A percentile compares a stretch with the other conserved stretches of the same genome.
Evolutionary conservation across 2,797 vertebrate genomes (phyloP).

Genomic region (Florisuga fusca): DNA sequence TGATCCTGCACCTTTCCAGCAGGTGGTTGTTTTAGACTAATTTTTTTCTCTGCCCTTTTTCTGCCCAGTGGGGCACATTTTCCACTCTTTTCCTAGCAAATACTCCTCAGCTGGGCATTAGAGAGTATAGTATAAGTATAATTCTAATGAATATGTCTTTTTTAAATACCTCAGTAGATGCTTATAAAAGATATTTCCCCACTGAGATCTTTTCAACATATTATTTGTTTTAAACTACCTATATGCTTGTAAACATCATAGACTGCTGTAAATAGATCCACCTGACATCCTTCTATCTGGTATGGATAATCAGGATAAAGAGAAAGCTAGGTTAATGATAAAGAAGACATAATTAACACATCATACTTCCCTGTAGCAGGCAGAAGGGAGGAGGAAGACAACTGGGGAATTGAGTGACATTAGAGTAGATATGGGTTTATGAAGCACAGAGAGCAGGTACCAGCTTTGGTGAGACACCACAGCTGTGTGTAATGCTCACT

Average conservation of each 20-base stretch:
- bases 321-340: constrained; percentile 31
- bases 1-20: neutral
- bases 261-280: constrained; percentile 37
- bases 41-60: neutral
- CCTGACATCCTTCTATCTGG: neutral
- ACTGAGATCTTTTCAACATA: neutral
- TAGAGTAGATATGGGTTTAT: neutral
- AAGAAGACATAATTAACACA: constrained; percentile 58
- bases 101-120: neutral
- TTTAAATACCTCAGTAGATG: neutral
- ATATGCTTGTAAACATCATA: constrained; percentile 15
- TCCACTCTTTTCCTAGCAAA: neutral
- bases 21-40: neutral
- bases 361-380: neutral
- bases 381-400: neutral
- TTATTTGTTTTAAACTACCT: constrained; percentile 19
- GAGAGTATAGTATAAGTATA: neutral
- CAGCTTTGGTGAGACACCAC: neutral
- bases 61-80: neutral
- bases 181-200: neutral
- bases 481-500: neutral
- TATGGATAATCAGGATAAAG: neutral
- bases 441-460: neutral
- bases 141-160: neutral
- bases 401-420: neutral